A percentile compares a stretch with the other conserved stretches of the same genome.
Conservation (phyloP, 2,113 vertebrate genomes). For the Oophaga pumilio region DNA sequence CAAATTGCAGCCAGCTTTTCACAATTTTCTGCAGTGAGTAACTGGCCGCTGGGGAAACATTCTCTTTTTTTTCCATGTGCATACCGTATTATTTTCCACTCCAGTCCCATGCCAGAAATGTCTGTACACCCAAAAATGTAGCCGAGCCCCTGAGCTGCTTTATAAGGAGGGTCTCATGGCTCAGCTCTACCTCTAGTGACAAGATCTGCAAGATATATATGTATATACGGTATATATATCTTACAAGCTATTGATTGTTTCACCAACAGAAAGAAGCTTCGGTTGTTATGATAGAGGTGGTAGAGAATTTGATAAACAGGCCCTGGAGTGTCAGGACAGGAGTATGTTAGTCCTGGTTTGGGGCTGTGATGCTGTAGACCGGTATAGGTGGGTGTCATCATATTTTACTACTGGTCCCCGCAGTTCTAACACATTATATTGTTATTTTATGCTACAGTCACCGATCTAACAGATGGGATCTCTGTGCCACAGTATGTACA, state of each 20-base stretch:
- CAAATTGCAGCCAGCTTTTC: constrained; percentile 18
- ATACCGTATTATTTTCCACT: constrained; percentile 42
- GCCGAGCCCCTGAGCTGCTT: neutral
- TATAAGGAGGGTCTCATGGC: neutral
- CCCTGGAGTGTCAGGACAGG: too few species aligned
- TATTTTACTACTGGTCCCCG: too few species aligned
- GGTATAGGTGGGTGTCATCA: too few species aligned
- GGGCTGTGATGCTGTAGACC: neutral
- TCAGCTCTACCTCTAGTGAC: neutral
- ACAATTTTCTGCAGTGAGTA: constrained; percentile 37
- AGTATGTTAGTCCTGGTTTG: neutral
- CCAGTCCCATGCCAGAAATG: constrained; percentile 7
- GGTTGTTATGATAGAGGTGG: too few species aligned
- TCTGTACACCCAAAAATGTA: neutral
- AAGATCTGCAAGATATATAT: neutral
- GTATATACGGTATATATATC: too few species aligned
- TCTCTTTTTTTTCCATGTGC: constrained; percentile 37
- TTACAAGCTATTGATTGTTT: too few species aligned
- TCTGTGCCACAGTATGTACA: too few species aligned
- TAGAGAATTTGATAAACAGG: too few species aligned
- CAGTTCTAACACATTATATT: too few species aligned
- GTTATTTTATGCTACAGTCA: too few species aligned
- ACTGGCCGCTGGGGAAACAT: neutral
- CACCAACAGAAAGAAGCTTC: too few species aligned
- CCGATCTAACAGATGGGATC: too few species aligned